Conservation (phyloP, 2,797 vertebrate species). For the Propithecus perrieri region DNA sequence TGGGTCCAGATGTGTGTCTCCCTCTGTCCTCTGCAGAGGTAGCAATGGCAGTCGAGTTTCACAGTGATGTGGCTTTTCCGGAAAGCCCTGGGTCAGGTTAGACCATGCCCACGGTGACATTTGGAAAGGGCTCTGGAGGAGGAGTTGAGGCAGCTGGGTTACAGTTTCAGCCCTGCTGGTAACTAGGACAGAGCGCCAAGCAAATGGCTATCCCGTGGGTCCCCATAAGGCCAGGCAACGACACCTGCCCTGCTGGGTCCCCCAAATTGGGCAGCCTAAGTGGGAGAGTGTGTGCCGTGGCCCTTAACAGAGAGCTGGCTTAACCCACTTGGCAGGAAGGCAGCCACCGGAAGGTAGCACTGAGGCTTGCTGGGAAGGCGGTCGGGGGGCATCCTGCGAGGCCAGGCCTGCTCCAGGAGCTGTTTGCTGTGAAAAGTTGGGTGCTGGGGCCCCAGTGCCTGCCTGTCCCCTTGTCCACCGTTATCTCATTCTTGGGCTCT, state of each 20-base stretch:
- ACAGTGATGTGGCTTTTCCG: background rate
- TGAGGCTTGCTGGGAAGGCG: background rate
- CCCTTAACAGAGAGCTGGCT: background rate
- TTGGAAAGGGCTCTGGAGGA: background rate
- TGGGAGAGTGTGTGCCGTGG: background rate
- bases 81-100: background rate
- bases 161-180: background rate
- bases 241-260: background rate
- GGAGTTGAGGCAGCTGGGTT: background rate
- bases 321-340: background rate
- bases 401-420: background rate
- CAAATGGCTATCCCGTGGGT: background rate
- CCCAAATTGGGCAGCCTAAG: background rate
- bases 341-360: background rate
- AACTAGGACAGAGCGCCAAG: background rate
- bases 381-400: rapidly evolving
- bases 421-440: background rate
- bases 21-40: background rate
- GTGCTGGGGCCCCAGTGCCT: background rate
- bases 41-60: background rate
- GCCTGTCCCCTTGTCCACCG: background rate
- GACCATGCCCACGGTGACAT: background rate
- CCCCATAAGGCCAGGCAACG: background rate
- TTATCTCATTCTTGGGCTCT: background rate
- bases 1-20: rapidly evolving